Evolutionary conservation across 30 jellyfish, hydroid and myxozoan genomes (phyloP).

Genomic region (Pseudorhiza aurosa): DNA sequence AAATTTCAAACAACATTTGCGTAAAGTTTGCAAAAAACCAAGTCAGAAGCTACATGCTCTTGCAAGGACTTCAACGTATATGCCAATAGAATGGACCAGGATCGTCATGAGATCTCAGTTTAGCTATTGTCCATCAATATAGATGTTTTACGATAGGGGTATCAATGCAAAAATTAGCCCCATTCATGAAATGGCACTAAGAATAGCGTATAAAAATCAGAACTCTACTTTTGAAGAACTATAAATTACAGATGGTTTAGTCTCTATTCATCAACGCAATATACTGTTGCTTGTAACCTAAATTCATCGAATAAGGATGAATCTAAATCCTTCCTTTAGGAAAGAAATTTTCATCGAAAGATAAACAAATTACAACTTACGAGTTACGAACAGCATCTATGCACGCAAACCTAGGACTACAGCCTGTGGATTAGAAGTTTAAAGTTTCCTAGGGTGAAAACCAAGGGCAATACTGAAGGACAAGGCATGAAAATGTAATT

Average conservation of each 20-base stretch:
- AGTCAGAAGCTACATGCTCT: conserved; percentile 63
- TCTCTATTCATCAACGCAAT: conserved; percentile 47
- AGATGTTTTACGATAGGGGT: conserved; percentile 10
- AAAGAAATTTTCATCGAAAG: too few relatives aligned
- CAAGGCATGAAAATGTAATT: neutral
- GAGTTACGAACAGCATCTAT: too few relatives aligned
- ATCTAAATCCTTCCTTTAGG: too few relatives aligned
- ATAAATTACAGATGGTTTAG: neutral
- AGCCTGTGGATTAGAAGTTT: too few relatives aligned
- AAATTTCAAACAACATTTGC: conserved; percentile 38
- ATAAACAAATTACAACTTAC: too few relatives aligned
- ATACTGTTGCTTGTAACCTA: conserved; percentile 43
- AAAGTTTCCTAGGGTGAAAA: neutral
- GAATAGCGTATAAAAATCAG: conserved; percentile 15
- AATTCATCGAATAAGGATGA: conserved; percentile 32
- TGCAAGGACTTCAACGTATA: conserved; percentile 41
- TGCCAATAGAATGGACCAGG: conserved; percentile 38
- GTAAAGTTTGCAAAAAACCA: conserved; percentile 35
- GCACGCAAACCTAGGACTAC: too few relatives aligned
- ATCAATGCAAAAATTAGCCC: conserved; percentile 12
- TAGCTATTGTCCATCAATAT: conserved; percentile 24
- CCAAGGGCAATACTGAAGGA: neutral
- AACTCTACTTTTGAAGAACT: conserved; percentile 27
- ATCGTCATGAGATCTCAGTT: conserved; percentile 36
- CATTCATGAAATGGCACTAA: conserved; percentile 17